A percentile compares a stretch with the other conserved stretches of the same genome.
These are phyloP conservation scores for Anthopleura sola DNA, from an alignment of 64 coral and sea anemone species.

Conservation along the genomic window DNA sequence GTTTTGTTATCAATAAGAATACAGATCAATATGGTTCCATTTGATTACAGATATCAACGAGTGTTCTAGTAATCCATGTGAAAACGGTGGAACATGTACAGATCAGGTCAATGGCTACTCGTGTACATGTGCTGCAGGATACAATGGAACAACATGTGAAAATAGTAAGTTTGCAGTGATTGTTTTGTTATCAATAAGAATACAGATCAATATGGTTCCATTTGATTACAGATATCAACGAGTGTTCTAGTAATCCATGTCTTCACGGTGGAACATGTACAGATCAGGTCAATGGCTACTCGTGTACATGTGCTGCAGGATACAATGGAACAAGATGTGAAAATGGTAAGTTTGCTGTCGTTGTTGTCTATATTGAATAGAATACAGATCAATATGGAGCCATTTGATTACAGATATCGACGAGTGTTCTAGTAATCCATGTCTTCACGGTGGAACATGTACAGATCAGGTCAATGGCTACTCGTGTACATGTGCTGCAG, in stretches of 20 bases:
- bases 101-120: background rate
- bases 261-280: background rate
- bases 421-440: background rate
- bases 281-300: background rate
- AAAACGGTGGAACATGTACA: background rate
- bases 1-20: background rate
- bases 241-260: background rate
- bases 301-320: slow-evolving; percentile 1
- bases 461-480: background rate
- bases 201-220: background rate
- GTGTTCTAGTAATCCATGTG: background rate
- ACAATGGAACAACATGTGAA: background rate
- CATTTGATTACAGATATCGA: background rate
- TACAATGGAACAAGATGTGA: background rate
- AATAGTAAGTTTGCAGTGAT: too few relatives aligned
- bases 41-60: background rate
- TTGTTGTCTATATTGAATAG: background rate
- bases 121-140: background rate
- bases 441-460: background rate
- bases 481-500: background rate
- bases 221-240: background rate
- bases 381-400: background rate
- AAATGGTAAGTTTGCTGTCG: too few relatives aligned
- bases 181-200: background rate
- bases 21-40: background rate